Percentiles rank a stretch among this genome's conserved stretches.
Conservation (phyloP, 2,797 vertebrate genomes). For the Erethizon dorsatum region DNA sequence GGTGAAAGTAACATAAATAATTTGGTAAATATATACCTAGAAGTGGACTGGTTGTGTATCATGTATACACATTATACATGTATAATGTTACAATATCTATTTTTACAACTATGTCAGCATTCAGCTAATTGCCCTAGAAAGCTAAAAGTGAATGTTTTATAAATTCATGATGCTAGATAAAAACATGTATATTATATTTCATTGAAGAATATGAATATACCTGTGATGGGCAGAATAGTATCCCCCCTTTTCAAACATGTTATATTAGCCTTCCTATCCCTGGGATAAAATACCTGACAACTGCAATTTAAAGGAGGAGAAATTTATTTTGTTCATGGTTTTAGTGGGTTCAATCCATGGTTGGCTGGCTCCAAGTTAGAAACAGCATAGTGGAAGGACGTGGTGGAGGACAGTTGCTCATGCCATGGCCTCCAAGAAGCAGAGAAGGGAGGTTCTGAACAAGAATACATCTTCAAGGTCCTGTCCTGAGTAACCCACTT, state of each 20-base stretch:
- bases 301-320: no score
- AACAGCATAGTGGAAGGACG: no score
- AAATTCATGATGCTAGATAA: background rate
- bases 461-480: background rate
- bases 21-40: background rate
- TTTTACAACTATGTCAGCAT: background rate
- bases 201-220: conserved; percentile 11
- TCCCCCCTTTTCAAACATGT: background rate
- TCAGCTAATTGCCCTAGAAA: background rate
- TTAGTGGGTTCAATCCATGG: no score
- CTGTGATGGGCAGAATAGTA: background rate
- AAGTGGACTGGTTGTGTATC: background rate
- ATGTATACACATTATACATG: no score
- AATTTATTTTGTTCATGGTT: no score
- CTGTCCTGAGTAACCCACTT: background rate
- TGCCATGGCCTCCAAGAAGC: no score
- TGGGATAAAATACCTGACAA: background rate
- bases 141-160: background rate
- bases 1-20: background rate
- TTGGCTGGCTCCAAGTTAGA: no score
- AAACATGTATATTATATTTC: background rate
- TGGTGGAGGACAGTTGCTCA: no score
- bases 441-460: no score
- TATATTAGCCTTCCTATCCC: background rate
- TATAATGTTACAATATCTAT: background rate